Conservation (phyloP, 2,797 vertebrate genomes). For the Sebastes vulpes region DNA sequence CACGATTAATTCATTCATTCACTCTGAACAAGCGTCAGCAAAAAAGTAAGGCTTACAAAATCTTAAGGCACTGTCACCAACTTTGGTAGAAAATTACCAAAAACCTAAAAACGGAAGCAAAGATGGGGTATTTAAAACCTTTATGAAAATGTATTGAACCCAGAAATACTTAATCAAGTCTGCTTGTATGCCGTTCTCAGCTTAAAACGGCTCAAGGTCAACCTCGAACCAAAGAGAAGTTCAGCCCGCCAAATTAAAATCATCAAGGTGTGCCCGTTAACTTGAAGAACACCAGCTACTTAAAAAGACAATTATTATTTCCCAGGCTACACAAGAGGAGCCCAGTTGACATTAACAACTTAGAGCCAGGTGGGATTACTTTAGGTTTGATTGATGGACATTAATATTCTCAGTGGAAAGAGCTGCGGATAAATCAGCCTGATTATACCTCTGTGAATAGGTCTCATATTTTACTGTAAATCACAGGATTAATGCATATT, state of each 20-base stretch:
- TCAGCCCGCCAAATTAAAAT: conserved; percentile 31
- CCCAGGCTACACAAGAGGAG: conserved; percentile 17
- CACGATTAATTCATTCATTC: background rate
- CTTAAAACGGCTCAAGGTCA: conserved; percentile 14
- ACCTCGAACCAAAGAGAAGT: conserved; percentile 3
- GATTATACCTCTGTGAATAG: conserved; percentile 16
- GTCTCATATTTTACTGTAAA: conserved; percentile 26
- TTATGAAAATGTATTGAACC: background rate
- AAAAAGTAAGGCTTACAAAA: conserved; percentile 4
- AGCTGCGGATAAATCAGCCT: conserved; percentile 41
- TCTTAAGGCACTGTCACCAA: background rate
- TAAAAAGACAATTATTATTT: conserved; percentile 44
- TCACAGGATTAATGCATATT: conserved; percentile 11
- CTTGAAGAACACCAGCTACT: conserved; percentile 9
- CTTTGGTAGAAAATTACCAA: conserved; percentile 15
- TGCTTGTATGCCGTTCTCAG: conserved; percentile 1
- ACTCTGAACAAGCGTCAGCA: conserved; percentile 9
- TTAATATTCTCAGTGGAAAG: conserved; percentile 41
- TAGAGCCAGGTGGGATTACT: conserved; percentile 41
- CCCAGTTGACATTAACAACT: conserved; percentile 47
- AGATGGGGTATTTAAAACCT: background rate
- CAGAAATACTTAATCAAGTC: conserved; percentile 18
- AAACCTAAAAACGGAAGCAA: background rate
- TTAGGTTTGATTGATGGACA: conserved; percentile 52
- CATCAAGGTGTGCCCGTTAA: conserved; percentile 13